phyloP scores from a whole-genome alignment of 1,140 invertebrate genomes.

The Coelopa frigida region DNA sequence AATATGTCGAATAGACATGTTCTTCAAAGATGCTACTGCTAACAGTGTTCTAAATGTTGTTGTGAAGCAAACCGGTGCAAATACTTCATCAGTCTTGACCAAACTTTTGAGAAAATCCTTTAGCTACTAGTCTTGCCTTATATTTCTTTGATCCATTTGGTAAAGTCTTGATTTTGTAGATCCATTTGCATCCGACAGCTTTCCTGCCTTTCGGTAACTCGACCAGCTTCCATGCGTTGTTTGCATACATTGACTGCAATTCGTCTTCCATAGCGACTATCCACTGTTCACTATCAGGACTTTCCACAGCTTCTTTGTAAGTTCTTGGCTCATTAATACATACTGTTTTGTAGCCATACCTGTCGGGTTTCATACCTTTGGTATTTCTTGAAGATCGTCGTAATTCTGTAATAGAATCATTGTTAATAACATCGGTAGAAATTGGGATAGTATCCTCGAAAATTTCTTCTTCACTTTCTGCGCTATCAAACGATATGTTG shows the following conservation, averaged over 20 bases:
- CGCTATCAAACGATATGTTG: too few relatives aligned
- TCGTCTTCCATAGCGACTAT: slow-evolving; percentile 23
- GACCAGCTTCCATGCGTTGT: slow-evolving; percentile 24
- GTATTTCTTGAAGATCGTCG: slow-evolving; percentile 4
- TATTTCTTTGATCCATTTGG: slow-evolving; percentile 16
- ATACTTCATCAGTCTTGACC: too few relatives aligned
- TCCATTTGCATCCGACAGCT: slow-evolving; percentile 16
- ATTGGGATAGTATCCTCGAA: too few relatives aligned
- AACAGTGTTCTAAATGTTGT: too few relatives aligned
- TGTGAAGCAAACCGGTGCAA: too few relatives aligned
- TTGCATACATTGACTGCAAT: slow-evolving; percentile 16
- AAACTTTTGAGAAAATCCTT: slow-evolving; percentile 7
- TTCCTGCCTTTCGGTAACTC: slow-evolving; percentile 16
- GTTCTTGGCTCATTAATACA: not conserved
- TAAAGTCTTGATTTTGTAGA: slow-evolving; percentile 22
- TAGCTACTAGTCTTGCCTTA: slow-evolving; percentile 26
- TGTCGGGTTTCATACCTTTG: slow-evolving; percentile 6
- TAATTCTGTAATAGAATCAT: too few relatives aligned
- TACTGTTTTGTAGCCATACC: slow-evolving; percentile 1
- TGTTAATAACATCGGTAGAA: too few relatives aligned
- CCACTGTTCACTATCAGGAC: slow-evolving; percentile 15
- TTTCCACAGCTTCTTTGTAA: slow-evolving; percentile 6
- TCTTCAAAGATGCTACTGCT: too few relatives aligned
- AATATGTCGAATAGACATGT: slow-evolving; percentile 21
- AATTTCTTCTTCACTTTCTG: too few relatives aligned